Percentiles rank a stretch among this genome's conserved stretches.
Evolutionary conservation across 2,797 vertebrate genomes (phyloP).

Genomic region (Morus bassanus): DNA sequence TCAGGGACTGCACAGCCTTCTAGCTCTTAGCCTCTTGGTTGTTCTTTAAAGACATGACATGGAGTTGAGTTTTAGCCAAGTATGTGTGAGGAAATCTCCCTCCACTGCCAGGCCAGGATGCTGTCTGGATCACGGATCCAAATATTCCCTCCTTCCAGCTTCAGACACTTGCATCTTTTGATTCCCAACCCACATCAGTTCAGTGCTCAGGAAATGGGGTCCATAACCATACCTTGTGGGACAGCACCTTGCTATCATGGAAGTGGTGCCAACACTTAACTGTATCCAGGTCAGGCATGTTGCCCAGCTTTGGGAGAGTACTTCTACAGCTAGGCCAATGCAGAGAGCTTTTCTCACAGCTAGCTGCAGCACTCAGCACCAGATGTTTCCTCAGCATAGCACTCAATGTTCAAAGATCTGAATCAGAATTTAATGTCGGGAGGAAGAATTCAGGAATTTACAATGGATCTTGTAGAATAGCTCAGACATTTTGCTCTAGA

Average conservation of each 20-base stretch:
- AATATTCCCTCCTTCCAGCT: not conserved
- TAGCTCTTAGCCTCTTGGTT: not conserved
- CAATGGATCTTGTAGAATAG: not conserved
- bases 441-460: not conserved
- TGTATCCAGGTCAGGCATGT: not conserved
- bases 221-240: not conserved
- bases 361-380: not conserved
- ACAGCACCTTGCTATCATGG: not conserved
- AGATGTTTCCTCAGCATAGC: slow-evolving; percentile 8
- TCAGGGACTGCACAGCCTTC: not conserved
- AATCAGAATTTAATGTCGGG: not conserved
- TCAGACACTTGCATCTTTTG: not conserved
- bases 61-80: slow-evolving; percentile 45
- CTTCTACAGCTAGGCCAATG: not conserved
- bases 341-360: not conserved
- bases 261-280: not conserved
- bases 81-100: slow-evolving; percentile 45
- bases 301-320: slow-evolving; percentile 6
- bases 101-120: slow-evolving; percentile 51
- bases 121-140: not conserved
- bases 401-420: not conserved
- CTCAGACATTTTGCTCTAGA: not conserved
- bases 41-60: slow-evolving; percentile 42
- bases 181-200: not conserved
- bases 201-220: not conserved